Evolutionary conservation across 2,797 vertebrate genomes (phyloP), one percentile per base, ranked within the genome.

Genomic region (Rachycentron canadum): DNA sequence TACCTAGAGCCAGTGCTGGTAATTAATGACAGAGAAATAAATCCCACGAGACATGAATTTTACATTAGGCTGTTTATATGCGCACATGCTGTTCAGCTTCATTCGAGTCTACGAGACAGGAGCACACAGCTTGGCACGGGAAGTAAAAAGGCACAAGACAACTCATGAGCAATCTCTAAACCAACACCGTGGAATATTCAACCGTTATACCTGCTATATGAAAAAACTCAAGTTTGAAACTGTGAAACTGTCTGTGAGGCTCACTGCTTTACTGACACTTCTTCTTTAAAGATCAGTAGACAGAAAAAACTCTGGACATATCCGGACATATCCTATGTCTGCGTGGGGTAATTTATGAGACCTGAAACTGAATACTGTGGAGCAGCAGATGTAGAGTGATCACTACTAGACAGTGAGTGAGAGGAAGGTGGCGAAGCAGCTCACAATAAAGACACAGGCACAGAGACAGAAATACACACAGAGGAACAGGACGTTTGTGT

Each of bases 21-120:
- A 90, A 92, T 93, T 92, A 94, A 93, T 90, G 87, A 90, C 88
- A 92, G 87, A 75, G 73, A 85, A 90, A 92, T 83, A 90, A 91
- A 90, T 89, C 93, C 91, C 89, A 79, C 79, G 79, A 85, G 91
- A 91, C 91, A 92, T 93, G 84, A 91, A 94, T 93, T 93, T 93
- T 91, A 76, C 87, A 93, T 92, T 62, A 91, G 87, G 83, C 73
- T 91, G 87, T 91, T 93, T 90, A 88, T 87, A 84, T 83, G 76
- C 74, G 14, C 73, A 82, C 76, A 73, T 78, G 76, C 85, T 76
- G 86, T 69, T 86, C 74, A 61, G 67, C 77, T 78, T 73, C 61
- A 82, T 89, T 82, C 79, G 45, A 72, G 59, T 81, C 65, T 79
- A 64, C 52, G 50, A 76, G 89, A 88, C 40, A 19, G 30, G 70